Base-by-base conservation (phyloP, 92 coral and sea anemone genomes). In the Paragorgia papillata region DNA sequence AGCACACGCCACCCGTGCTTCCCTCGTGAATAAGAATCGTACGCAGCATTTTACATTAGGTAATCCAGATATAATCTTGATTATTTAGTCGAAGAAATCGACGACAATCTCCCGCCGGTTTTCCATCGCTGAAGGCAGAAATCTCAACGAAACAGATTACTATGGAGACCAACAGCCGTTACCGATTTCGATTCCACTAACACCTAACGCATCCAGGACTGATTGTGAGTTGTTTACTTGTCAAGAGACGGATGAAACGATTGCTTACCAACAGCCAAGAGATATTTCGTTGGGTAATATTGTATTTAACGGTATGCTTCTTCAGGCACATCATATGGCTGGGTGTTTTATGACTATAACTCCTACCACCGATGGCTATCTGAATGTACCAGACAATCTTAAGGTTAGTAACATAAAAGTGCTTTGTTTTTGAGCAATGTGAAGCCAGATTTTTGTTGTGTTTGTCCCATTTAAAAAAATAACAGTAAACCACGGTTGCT, bases 311-410 rank as follows among this genome's bases (percentile, higher is more conserved):
- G 87, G 87, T 24, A 49, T 80, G 29, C 76, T 94, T 66, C 54
- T 94, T 53, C 82, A 87, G 8, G 91, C 91, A 34, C 89, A 92
- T 83, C 86, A 75, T 18, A 80, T 90, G 91, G 92, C 85, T 57
- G 98, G 97, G 37, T 90, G 91, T 53, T 94, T 91, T 54, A 86
- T 94, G 96, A 88, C 97, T 17, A 86, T 94, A 88, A 86, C 91
- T 12, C 80, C 92, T 3, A 62, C 80, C 22, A 58, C 69, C 77
- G 75, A 75, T 37, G 76, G 80, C 31, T 68, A 57, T 46, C 54
- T 85, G 7, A 75, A 82, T 43, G 61, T 94, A 37, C 97, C 98
- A 0, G 98, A 90, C 28, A 94, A 88, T 69, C 48, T 94, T 12
- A 88, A 89, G 90, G 98, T 94, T 58, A 82, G 82, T 48, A 13